phyloP scores from a whole-genome alignment of 2,113 vertebrate genomes.

The Astur gentilis region DNA sequence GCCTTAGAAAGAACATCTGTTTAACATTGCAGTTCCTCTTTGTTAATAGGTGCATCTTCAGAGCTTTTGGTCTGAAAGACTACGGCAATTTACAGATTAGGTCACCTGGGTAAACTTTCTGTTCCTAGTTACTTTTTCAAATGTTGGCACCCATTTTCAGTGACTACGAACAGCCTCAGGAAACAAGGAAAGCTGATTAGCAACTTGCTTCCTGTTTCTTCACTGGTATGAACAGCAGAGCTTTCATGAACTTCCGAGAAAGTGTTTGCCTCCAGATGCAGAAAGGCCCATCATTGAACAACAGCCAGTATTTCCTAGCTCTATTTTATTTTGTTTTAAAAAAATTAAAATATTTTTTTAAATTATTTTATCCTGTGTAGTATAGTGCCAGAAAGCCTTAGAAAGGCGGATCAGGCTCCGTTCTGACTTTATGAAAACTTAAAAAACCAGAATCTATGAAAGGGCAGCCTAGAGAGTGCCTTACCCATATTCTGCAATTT shows the following conservation, averaged over 20 bases:
- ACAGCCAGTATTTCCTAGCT: not conserved
- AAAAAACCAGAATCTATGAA: not conserved
- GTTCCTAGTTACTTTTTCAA: not conserved
- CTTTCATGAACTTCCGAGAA: not conserved
- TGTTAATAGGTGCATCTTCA: rapidly evolving
- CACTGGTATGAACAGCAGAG: not conserved
- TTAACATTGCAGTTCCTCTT: not conserved
- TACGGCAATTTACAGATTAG: rapidly evolving
- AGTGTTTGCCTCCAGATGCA: not conserved
- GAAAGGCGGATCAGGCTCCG: not conserved
- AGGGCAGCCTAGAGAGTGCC: not conserved
- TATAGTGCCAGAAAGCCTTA: not conserved
- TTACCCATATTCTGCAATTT: not conserved
- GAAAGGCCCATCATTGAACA: not conserved
- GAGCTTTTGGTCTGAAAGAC: not conserved
- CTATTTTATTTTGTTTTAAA: not conserved
- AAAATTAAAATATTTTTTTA: not conserved
- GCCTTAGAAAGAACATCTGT: not conserved
- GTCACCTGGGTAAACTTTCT: not conserved
- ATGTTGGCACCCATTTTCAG: not conserved
- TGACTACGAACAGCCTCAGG: not conserved
- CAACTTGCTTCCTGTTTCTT: not conserved
- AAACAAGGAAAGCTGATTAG: not conserved
- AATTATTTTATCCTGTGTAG: not conserved
- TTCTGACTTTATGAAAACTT: not conserved